Evolutionary conservation across 2,113 vertebrate species (phyloP).

Genomic region (Notechis scutatus): DNA sequence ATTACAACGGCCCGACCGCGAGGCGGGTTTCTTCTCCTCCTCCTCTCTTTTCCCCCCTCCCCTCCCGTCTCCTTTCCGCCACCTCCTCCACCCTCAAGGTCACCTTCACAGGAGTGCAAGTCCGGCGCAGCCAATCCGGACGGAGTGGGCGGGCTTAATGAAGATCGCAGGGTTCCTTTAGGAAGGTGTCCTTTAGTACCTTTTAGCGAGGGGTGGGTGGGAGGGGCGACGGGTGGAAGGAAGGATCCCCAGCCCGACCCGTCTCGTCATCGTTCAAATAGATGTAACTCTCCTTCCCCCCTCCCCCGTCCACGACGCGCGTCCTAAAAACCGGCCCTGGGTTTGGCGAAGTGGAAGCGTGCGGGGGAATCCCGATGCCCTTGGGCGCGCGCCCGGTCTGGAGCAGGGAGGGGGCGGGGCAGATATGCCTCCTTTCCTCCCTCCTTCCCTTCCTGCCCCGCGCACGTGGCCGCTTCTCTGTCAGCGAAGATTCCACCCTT

Average conservation of each 20-base stretch:
- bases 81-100: background rate
- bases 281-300: background rate
- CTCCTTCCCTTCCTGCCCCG: rapidly evolving
- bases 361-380: background rate
- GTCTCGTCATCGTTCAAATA: background rate
- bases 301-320: background rate
- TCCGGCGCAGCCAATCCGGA: background rate
- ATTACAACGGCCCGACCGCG: background rate
- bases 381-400: background rate
- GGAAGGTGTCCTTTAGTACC: background rate
- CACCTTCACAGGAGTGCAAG: background rate
- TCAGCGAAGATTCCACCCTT: background rate
- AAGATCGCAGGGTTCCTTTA: background rate
- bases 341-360: background rate
- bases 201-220: background rate
- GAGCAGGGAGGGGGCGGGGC: background rate
- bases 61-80: no score
- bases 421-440: background rate
- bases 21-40: background rate
- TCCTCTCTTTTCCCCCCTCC: background rate
- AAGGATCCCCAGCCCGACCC: background rate
- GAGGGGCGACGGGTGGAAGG: background rate
- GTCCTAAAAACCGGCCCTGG: background rate
- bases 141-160: background rate
- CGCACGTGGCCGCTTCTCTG: background rate